phyloP scores from a whole-genome alignment of 2,113 vertebrate species.

The Elanoides forficatus region DNA sequence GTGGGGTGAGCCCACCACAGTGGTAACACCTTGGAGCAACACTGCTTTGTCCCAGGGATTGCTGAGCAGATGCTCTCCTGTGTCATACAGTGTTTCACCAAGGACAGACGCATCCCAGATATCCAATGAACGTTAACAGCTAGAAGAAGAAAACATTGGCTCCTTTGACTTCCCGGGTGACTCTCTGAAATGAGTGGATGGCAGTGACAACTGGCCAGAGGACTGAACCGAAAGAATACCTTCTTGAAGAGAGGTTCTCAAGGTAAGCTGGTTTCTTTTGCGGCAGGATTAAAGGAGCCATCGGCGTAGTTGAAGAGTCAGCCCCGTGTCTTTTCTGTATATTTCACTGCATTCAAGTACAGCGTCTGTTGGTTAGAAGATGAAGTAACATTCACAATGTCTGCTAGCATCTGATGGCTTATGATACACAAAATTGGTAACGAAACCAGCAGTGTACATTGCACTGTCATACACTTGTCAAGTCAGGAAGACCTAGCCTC shows the following conservation, averaged over 20 bases:
- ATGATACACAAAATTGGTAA: fast-evolving
- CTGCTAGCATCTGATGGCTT: neutral
- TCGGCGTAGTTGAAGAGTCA: fast-evolving
- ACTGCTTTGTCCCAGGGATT: neutral
- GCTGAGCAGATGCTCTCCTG: fast-evolving
- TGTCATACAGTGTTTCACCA: fast-evolving
- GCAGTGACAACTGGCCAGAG: neutral
- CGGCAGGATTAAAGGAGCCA: neutral
- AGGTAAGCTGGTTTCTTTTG: neutral
- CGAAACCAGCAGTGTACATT: fast-evolving
- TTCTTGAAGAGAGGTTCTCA: neutral
- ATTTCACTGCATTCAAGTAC: neutral
- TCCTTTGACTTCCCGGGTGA: neutral
- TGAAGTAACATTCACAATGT: neutral
- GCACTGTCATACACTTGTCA: fast-evolving
- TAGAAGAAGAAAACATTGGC: fast-evolving
- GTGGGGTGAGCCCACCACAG: fast-evolving
- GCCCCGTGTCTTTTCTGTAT: fast-evolving
- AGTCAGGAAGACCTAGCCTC: neutral
- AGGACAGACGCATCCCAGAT: neutral
- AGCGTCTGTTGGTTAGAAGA: neutral
- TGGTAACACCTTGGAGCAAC: fast-evolving
- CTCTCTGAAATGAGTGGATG: no score
- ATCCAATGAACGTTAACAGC: fast-evolving
- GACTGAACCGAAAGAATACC: neutral